A percentile compares a stretch with the other conserved stretches of the same genome.
Conservation (phyloP, 2,113 vertebrate species). For the Cyanoramphus novaezelandiae region DNA sequence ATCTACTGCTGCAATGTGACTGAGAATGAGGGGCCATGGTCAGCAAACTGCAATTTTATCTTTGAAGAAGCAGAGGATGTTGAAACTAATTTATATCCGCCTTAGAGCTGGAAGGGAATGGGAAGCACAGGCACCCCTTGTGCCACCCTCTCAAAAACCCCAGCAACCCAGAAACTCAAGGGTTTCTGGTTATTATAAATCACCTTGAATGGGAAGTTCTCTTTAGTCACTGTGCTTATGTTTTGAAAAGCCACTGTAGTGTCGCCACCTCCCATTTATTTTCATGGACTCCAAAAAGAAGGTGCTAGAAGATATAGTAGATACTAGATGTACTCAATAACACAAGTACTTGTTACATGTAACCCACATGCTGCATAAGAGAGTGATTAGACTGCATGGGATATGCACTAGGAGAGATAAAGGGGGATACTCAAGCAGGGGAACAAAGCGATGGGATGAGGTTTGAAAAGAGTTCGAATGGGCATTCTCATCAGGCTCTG, state of each 20-base stretch:
- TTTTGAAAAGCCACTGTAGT: not conserved
- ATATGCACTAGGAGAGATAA: not conserved
- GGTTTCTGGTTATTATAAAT: not conserved
- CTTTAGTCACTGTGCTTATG: not conserved
- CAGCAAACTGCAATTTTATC: not conserved
- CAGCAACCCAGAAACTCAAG: not conserved
- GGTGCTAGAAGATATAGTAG: not conserved
- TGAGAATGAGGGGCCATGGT: not conserved
- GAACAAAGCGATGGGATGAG: not conserved
- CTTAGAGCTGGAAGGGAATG: not conserved
- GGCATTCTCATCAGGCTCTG: not conserved
- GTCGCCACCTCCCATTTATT: not conserved
- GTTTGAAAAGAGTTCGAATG: not conserved
- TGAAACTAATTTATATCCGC: not conserved
- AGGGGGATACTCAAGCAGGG: not conserved
- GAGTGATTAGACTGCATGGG: not conserved
- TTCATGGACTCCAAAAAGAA: not conserved
- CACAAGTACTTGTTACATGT: accelerated
- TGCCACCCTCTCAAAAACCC: not conserved
- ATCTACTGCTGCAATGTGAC: not conserved
- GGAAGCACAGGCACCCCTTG: accelerated
- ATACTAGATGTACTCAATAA: too few relatives aligned
- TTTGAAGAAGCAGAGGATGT: not conserved
- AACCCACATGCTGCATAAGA: not conserved
- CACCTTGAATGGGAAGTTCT: not conserved